These are phyloP conservation scores for Neolamprologus longior DNA, from an alignment of 2,113 vertebrate genomes.

Conservation along the genomic window DNA sequence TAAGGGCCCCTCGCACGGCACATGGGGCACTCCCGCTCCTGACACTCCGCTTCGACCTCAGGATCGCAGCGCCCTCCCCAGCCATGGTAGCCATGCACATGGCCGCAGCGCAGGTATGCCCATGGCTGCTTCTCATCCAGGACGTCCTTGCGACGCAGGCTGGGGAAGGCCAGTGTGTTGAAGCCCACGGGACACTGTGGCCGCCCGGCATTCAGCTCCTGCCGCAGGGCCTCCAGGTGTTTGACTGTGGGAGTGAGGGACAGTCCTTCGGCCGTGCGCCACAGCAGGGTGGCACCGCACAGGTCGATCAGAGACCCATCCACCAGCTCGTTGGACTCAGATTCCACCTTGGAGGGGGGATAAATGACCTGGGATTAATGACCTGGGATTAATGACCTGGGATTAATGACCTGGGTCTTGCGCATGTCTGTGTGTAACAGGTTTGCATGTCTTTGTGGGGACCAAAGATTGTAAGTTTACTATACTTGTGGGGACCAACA, in stretches of 20 bases:
- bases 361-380: neutral
- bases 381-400: neutral
- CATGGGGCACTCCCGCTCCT: conserved; percentile 91
- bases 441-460: neutral
- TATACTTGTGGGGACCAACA: neutral
- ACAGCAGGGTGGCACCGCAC: conserved; percentile 88
- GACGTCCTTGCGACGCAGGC: conserved; percentile 83
- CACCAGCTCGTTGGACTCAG: conserved; percentile 85
- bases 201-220: conserved; percentile 89
- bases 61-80: conserved; percentile 75
- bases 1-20: conserved; percentile 86
- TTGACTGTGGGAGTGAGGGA: conserved; percentile 82
- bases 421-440: neutral
- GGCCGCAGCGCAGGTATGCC: conserved; percentile 91
- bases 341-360: conserved; percentile 68
- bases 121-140: conserved; percentile 88
- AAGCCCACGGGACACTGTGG: conserved; percentile 94
- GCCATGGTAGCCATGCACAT: conserved; percentile 89
- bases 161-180: conserved; percentile 91
- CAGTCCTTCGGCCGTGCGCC: conserved; percentile 90
- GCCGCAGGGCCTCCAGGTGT: conserved; percentile 87
- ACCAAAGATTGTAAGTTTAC: neutral
- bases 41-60: conserved; percentile 61
- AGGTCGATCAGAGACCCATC: conserved; percentile 93
- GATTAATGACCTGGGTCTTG: neutral